Evolutionary conservation across 1,140 invertebrate species (phyloP).

Genomic region (Nasonia giraulti): DNA sequence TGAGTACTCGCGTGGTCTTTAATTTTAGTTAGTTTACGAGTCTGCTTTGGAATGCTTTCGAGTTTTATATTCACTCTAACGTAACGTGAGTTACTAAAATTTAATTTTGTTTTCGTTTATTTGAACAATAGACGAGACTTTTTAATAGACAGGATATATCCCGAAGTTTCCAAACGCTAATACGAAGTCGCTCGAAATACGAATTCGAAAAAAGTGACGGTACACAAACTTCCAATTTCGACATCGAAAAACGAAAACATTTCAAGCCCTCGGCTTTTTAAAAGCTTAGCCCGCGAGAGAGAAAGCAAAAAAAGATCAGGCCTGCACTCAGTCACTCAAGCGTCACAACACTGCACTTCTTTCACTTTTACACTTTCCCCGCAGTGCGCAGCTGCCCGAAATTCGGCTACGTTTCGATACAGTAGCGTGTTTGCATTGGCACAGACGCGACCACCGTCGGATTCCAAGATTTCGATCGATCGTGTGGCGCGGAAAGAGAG

Average conservation of each 20-base stretch:
- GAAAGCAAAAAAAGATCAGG: neutral
- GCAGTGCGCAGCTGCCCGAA: neutral
- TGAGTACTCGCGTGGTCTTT: neutral
- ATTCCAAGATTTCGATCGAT: conserved; percentile 24
- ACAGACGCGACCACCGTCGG: neutral
- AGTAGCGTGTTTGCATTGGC: conserved; percentile 13
- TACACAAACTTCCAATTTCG: neutral
- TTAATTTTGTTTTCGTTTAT: no score
- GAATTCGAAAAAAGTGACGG: neutral
- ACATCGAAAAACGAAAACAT: neutral
- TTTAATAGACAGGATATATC: no score
- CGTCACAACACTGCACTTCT: neutral
- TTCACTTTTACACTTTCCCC: conserved; percentile 20
- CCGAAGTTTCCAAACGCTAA: neutral
- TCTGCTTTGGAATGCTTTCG: neutral
- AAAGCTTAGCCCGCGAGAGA: neutral
- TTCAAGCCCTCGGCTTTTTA: neutral
- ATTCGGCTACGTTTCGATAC: neutral
- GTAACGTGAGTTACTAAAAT: no score
- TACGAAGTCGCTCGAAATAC: neutral
- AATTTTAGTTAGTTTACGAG: neutral
- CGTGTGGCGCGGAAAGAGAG: conserved; percentile 4
- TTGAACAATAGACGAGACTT: no score
- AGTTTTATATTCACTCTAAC: no score
- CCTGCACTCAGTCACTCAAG: neutral